These are phyloP conservation scores for Drosophila hydei DNA, from an alignment of 1,140 invertebrate genomes.

Conservation along the genomic window DNA sequence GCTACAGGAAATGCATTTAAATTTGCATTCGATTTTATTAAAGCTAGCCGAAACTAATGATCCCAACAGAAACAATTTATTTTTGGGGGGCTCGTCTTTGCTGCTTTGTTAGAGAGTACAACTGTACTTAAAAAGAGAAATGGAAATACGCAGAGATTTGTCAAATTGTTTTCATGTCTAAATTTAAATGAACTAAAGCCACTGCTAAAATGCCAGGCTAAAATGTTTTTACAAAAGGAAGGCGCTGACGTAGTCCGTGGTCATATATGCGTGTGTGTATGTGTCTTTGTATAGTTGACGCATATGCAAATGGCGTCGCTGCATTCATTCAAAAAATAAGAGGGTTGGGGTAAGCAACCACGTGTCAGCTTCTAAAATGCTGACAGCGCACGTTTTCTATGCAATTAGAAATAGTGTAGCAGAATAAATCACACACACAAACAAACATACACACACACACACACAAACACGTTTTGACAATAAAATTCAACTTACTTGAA, in stretches of 20 bases:
- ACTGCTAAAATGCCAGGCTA: slow-evolving; percentile 32
- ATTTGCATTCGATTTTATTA: slow-evolving; percentile 25
- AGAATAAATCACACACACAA: slow-evolving; percentile 14
- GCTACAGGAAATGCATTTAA: slow-evolving; percentile 24
- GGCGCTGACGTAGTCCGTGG: slow-evolving; percentile 37
- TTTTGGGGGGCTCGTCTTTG: slow-evolving; percentile 57
- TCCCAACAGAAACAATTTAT: neutral
- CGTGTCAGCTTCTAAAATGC: slow-evolving; percentile 41
- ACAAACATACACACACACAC: slow-evolving; percentile 1
- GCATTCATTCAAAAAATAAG: slow-evolving; percentile 15
- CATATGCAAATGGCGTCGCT: slow-evolving; percentile 49
- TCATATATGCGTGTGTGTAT: slow-evolving; percentile 3
- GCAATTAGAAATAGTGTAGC: slow-evolving; percentile 15
- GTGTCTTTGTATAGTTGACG: slow-evolving; percentile 36
- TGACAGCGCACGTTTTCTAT: slow-evolving; percentile 54
- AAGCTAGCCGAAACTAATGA: slow-evolving; percentile 19
- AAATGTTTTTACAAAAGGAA: slow-evolving; percentile 25
- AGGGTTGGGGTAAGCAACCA: slow-evolving; percentile 18
- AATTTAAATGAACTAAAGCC: slow-evolving; percentile 71
- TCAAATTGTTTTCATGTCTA: slow-evolving; percentile 65
- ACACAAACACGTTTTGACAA: slow-evolving; percentile 23
- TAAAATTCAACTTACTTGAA: slow-evolving; percentile 61
- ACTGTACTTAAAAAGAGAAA: slow-evolving; percentile 59
- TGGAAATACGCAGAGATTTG: slow-evolving; percentile 58
- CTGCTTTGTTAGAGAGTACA: slow-evolving; percentile 46